Base-by-base conservation (phyloP, 1,140 invertebrate genomes). In the Drosophila willistoni region DNA sequence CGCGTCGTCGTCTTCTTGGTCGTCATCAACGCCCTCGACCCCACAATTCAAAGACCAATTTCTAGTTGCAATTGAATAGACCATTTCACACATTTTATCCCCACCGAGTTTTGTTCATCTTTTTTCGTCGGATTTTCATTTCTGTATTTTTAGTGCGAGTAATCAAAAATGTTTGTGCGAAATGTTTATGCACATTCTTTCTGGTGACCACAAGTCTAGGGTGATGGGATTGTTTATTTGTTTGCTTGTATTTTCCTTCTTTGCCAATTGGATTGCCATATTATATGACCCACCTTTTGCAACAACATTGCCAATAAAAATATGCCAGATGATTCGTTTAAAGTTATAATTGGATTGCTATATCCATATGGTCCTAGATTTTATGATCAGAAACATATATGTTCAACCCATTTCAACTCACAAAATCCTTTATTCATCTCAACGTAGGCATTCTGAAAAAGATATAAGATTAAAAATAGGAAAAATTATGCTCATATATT, bases 151-250 rank as follows among this genome's bases (percentile, higher is more conserved):
- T 87, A 87, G 79, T 89, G 80, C 65, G 17, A 64, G 73, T 80
- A 87, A 89, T 87, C 69, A 83, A 83, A 83, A 83, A 89, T 70
- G 76, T 89, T 77, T 70, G 29, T 79, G 82, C 73, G 71, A 79
- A 89, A 51, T 83, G 83, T 89, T 87, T 87, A 87, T 79, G 64
- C 63, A 74, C 84, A 89, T 87, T 83, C 70, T 39, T 67, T 59
- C 22, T 74, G 83, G 68, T 89, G 79, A 87, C 83, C 83, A 83
- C 83, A 87, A 83, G 79, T 68, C 76, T 76, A 74, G 56, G 56
- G 54, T 25, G 25, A 33, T n/a, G 33, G 33, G 34, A 59, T 59
- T 59, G 56, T 59, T 68, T 66, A 70, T 85, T 68, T 61, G 63
- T 79, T 84, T 80, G 62, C 54, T 71, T 39, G n/a, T 55, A 59